Percentiles rank a stretch among this genome's conserved stretches.
These are phyloP conservation scores for Miniopterus natalensis DNA, from an alignment of 2,113 vertebrate genomes.

Conservation along the genomic window DNA sequence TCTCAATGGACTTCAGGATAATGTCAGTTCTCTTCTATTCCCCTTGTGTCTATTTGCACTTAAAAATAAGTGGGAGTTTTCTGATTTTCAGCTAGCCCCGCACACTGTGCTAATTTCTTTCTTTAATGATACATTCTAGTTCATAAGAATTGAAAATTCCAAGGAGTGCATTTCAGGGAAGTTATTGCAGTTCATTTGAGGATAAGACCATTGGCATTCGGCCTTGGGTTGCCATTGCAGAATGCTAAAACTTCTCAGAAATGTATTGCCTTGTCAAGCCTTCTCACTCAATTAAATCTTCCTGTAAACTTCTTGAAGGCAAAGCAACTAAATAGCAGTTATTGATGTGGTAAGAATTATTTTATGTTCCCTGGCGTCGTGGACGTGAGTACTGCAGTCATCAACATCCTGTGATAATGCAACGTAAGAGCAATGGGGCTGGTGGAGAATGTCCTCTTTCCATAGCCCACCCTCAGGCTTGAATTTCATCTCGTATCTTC, in stretches of 20 bases:
- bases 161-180: slow-evolving; percentile 66
- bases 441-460: neutral
- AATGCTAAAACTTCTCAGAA: slow-evolving; percentile 59
- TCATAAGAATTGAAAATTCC: slow-evolving; percentile 70
- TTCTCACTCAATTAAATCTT: slow-evolving; percentile 66
- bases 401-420: neutral
- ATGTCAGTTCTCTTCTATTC: neutral
- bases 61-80: slow-evolving; percentile 40
- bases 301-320: slow-evolving; percentile 58
- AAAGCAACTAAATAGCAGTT: slow-evolving; percentile 17
- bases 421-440: neutral
- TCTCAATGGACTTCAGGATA: neutral
- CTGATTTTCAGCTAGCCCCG: slow-evolving; percentile 57
- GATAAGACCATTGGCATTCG: slow-evolving; percentile 73
- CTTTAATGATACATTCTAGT: slow-evolving; percentile 73
- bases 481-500: neutral
- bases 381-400: neutral
- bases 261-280: slow-evolving; percentile 53
- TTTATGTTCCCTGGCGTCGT: neutral
- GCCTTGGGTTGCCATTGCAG: slow-evolving; percentile 17
- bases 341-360: slow-evolving; percentile 25
- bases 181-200: slow-evolving; percentile 69
- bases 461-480: neutral
- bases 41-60: neutral
- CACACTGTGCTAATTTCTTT: slow-evolving; percentile 56